phyloP scores from a whole-genome alignment of 2,797 vertebrate genomes.

The Heteromormyrus szaboi region DNA sequence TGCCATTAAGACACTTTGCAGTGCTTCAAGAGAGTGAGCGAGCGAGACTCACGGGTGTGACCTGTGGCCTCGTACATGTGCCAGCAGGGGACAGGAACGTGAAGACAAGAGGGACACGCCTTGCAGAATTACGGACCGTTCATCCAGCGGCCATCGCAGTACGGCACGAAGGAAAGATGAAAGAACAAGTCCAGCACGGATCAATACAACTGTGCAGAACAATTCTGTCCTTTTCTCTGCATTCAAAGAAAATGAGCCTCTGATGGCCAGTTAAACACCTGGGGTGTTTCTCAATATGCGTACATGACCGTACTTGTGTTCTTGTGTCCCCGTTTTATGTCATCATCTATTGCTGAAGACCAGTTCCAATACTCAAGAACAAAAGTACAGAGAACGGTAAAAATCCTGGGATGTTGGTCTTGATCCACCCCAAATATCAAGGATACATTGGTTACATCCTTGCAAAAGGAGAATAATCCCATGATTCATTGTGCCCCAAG shows the following conservation, averaged over 20 bases:
- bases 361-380: not conserved
- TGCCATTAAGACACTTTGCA: slow-evolving; percentile 19
- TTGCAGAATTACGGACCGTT: slow-evolving; percentile 98
- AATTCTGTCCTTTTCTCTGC: slow-evolving; percentile 80
- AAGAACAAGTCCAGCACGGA: slow-evolving; percentile 98
- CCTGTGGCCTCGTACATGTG: not conserved
- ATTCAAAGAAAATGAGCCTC: slow-evolving; percentile 24
- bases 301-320: not conserved
- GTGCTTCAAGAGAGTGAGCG: not conserved
- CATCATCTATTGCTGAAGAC: not conserved
- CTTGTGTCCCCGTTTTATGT: not conserved
- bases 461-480: not conserved
- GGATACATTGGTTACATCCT: not conserved
- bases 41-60: not conserved
- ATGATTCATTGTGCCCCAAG: not conserved
- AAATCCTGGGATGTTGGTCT: not conserved
- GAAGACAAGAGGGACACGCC: slow-evolving; percentile 59
- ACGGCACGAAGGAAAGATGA: slow-evolving; percentile 99
- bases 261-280: not conserved
- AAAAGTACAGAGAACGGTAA: not conserved
- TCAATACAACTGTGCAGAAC: slow-evolving; percentile 98
- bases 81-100: not conserved
- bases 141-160: slow-evolving; percentile 99
- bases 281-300: not conserved
- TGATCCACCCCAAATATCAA: not conserved